These are phyloP conservation scores for Phylloscopus trochiloides DNA, from an alignment of 2,113 vertebrate genomes.

Conservation along the genomic window DNA sequence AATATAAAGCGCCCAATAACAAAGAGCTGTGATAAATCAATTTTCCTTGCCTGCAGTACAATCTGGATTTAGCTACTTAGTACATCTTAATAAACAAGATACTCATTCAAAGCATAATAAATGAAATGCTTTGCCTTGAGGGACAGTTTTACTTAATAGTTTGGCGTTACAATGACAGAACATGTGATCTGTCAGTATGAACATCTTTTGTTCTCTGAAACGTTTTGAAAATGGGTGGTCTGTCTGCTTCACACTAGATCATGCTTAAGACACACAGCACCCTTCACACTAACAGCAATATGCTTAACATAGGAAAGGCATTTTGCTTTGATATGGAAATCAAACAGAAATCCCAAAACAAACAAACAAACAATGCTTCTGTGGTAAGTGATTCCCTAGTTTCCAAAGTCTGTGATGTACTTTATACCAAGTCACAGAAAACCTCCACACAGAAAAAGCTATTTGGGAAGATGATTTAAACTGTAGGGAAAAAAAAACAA, in stretches of 20 bases:
- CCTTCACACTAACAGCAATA: not conserved
- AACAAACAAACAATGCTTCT: not conserved
- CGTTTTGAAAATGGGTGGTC: not conserved
- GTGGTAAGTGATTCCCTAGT: not conserved
- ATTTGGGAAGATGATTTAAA: not conserved
- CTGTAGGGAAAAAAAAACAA: too few species aligned
- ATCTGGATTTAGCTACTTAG: constrained; percentile 63
- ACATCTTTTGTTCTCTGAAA: constrained; percentile 61
- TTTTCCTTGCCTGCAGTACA: constrained; percentile 57
- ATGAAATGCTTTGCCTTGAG: constrained; percentile 76
- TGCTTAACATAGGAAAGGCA: not conserved
- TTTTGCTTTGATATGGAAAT: not conserved
- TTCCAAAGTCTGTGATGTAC: not conserved
- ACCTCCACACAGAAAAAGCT: not conserved
- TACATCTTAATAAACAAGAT: constrained; percentile 74
- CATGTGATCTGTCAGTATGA: constrained; percentile 30
- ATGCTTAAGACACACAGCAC: not conserved
- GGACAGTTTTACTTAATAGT: constrained; percentile 67
- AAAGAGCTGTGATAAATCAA: constrained; percentile 57
- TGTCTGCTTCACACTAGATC: not conserved
- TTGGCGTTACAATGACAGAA: constrained; percentile 57
- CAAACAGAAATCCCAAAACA: not conserved
- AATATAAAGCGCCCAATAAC: not conserved
- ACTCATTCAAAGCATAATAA: constrained; percentile 73
- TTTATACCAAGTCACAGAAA: not conserved